These are phyloP conservation scores for Nicator chloris DNA, from an alignment of 2,113 vertebrate species.

Conservation along the genomic window DNA sequence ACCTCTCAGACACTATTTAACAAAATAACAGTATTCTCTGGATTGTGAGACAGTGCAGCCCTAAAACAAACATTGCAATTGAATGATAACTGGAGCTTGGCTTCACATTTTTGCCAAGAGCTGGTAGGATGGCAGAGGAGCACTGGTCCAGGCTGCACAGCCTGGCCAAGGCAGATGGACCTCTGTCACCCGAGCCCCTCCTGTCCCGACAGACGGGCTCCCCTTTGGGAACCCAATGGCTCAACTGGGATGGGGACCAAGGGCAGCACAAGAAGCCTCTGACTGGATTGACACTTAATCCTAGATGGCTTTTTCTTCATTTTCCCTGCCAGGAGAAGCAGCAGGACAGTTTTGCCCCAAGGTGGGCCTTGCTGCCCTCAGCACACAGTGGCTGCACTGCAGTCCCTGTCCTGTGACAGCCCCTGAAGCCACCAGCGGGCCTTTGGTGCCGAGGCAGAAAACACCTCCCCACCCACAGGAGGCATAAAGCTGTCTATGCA, in stretches of 20 bases:
- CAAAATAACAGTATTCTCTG: neutral
- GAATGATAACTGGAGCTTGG: neutral
- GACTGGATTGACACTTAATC: neutral
- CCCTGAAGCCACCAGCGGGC: neutral
- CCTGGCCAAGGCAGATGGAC: neutral
- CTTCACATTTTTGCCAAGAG: neutral
- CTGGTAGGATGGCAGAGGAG: rapidly evolving
- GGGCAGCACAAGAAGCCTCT: neutral
- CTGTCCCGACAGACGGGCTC: neutral
- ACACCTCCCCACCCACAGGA: neutral
- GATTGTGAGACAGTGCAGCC: neutral
- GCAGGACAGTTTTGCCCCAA: neutral
- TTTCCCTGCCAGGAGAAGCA: neutral
- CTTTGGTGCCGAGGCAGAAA: neutral
- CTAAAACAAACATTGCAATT: neutral
- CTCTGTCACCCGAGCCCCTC: rapidly evolving
- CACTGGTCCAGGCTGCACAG: neutral
- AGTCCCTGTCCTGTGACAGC: neutral
- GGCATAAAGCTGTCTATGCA: neutral
- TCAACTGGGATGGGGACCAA: neutral
- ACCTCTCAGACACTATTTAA: neutral
- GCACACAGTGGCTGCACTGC: neutral
- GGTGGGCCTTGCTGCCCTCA: neutral
- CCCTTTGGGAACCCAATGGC: neutral
- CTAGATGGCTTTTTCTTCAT: neutral